Evolutionary conservation across 2,797 vertebrate genomes (phyloP).

Genomic region (Agapornis canus): DNA sequence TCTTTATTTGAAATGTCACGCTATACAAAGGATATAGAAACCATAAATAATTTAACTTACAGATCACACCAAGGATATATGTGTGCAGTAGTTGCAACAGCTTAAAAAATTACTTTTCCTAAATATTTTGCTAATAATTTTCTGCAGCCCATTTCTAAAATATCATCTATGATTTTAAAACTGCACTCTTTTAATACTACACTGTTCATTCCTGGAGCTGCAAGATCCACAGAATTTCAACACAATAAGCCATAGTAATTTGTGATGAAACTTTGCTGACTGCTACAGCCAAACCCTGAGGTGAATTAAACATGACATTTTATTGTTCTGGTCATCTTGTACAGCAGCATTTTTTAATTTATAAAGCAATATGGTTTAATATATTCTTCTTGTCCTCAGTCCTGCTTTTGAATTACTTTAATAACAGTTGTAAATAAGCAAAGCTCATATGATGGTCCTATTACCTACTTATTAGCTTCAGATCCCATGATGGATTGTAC

Average conservation of each 20-base stretch:
- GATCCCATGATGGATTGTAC: background rate
- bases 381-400: constrained; percentile 22
- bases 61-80: background rate
- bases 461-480: constrained; percentile 25
- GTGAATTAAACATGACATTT: constrained; percentile 10
- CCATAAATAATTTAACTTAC: background rate
- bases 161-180: background rate
- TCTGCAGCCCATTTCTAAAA: background rate
- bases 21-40: background rate
- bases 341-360: constrained; percentile 9
- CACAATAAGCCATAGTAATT: background rate
- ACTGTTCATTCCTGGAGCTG: background rate
- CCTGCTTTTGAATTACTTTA: constrained; percentile 47
- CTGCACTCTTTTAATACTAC: background rate
- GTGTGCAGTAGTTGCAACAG: background rate
- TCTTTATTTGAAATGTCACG: background rate
- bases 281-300: background rate
- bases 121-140: background rate
- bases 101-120: background rate
- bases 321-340: constrained; percentile 4
- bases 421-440: constrained; percentile 29
- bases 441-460: background rate
- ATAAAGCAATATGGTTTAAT: constrained; percentile 1
- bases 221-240: background rate
- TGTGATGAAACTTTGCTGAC: background rate